Base-by-base conservation (phyloP, 1,140 invertebrate genomes). In the Heliconius hewitsoni region DNA sequence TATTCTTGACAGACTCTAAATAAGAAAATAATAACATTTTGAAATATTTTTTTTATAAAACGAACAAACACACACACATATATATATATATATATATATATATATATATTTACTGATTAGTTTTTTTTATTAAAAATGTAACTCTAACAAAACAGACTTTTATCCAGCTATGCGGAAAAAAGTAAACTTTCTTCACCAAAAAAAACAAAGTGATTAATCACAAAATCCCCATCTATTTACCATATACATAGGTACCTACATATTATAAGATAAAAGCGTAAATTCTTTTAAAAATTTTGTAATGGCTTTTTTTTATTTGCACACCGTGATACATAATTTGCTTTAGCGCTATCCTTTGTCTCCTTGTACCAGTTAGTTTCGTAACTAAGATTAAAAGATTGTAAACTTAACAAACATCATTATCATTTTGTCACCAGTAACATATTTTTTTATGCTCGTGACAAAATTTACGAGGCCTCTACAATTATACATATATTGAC, bases 341-440 rank as follows among this genome's bases (percentile, higher is more conserved):
- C 27, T 66, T 66, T 57, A 57, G 55, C 11, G 55, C 11, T 37
- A 30, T 73, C 76, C 76, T 82, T 80, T 82, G 81, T 82, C 81
- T 82, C 81, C 81, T 82, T 82, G 81, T 80, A 37, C 78, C 66
- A 79, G 66, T 82, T 81, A 72, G 42, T 82, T 82, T 82, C 80
- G 73, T 82, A 78, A 78, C 52, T 39, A 19, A 75, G 77, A 79
- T 79, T 79, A 79, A 30, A 75, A 71, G 13, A 50, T 39, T 66
- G 60, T 66, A 66, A 66, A 8, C 57, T 23, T 60, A 23, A 42
- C 72, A 74, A 77, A 77, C 60, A 34, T 77, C 77, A 77, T 76
- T 73, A 77, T 66, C 71, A 73, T 82, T 76, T 82, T 82, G 76
- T 79, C 74, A 76, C 39, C 39, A 82, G 71, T 74, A 82, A 82